A percentile compares a stretch with the other conserved stretches of the same genome.
Conservation (phyloP, 2,888 invertebrate species). For the Zele albiditarsus region DNA sequence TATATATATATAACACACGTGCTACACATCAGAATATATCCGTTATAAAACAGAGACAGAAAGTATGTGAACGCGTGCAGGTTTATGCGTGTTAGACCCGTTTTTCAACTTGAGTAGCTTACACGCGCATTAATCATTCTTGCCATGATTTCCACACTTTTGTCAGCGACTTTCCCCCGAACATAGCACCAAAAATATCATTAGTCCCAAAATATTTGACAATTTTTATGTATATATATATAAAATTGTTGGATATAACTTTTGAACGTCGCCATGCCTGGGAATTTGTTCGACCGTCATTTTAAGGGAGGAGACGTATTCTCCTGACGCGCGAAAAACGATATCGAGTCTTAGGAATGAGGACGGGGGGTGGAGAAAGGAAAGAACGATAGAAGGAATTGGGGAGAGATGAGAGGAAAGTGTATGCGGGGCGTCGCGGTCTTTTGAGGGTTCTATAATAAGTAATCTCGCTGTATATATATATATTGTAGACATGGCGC, state of each 20-base stretch:
- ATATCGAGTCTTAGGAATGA: conserved; percentile 21
- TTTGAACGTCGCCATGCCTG: conserved; percentile 17
- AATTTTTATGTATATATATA: background rate
- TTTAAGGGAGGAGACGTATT: conserved; percentile 1
- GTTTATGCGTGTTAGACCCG: conserved; percentile 17
- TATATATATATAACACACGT: conserved; percentile 53
- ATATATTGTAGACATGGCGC: conserved; percentile 18
- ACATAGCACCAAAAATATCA: background rate
- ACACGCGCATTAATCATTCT: conserved; percentile 35
- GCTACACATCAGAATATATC: conserved; percentile 48
- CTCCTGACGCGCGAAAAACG: conserved; percentile 3
- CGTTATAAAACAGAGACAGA: background rate
- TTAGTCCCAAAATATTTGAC: background rate
- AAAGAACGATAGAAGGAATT: background rate
- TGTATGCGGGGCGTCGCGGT: conserved; percentile 14
- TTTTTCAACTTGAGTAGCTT: conserved; percentile 32
- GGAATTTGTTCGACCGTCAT: background rate
- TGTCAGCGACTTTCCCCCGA: conserved; percentile 10
- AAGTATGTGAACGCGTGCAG: background rate
- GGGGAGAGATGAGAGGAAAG: background rate
- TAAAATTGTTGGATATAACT: conserved; percentile 1
- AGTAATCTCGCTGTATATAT: conserved; percentile 31
- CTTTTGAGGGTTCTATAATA: conserved; percentile 33
- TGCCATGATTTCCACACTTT: conserved; percentile 22
- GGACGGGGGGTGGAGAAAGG: background rate